Percentiles rank a stretch among this genome's conserved stretches.
Evolutionary conservation across 2,113 vertebrate species (phyloP).

Genomic region (Heterocephalus glaber): DNA sequence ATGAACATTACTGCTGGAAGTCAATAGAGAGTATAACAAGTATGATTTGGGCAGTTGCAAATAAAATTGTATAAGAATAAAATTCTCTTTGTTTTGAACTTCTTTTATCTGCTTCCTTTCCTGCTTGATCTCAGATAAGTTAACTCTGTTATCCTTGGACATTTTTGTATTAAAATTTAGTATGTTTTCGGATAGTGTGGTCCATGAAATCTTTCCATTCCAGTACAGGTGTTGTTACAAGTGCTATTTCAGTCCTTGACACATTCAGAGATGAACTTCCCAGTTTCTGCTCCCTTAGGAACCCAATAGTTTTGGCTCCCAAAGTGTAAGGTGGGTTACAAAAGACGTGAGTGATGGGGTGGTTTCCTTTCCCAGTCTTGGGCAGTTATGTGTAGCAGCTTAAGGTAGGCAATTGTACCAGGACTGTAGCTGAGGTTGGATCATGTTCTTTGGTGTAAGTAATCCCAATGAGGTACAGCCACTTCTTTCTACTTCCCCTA

Average conservation of each 20-base stretch:
- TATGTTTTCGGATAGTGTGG: neutral
- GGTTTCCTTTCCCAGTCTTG: neutral
- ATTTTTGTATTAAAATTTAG: conserved; percentile 9
- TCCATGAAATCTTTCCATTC: conserved; percentile 1
- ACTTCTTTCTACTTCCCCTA: neutral
- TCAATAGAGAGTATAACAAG: neutral
- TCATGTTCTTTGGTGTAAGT: neutral
- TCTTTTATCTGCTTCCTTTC: neutral
- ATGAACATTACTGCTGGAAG: conserved; percentile 16
- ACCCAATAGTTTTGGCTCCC: fast-evolving
- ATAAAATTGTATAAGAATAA: conserved; percentile 28
- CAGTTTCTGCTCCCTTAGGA: neutral
- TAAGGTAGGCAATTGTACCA: neutral
- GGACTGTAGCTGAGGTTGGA: neutral
- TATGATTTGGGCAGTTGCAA: neutral
- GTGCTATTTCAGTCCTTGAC: neutral
- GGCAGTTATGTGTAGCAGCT: neutral
- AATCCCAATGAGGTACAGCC: neutral
- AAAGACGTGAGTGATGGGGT: fast-evolving
- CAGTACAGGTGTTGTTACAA: neutral
- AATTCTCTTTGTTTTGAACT: conserved; percentile 51
- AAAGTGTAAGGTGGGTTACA: neutral
- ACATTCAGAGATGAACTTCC: neutral
- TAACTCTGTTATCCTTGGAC: neutral
- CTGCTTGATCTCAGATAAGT: conserved; percentile 21